phyloP scores from a whole-genome alignment of 2,888 invertebrate species.

The Heteromurus nitidus region DNA sequence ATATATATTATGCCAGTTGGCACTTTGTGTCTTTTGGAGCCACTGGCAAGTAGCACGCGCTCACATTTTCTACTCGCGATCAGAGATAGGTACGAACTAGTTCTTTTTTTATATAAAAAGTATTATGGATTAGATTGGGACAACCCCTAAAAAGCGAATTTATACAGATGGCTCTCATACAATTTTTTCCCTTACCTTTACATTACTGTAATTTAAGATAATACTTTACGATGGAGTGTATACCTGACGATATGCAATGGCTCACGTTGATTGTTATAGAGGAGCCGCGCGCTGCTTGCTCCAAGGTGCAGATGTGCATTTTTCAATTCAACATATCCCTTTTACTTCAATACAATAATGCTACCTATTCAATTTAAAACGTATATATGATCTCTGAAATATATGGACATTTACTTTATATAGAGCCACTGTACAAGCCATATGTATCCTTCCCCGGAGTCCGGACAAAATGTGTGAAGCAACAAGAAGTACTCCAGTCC shows the following conservation, averaged over 20 bases:
- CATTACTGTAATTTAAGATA: too few relatives aligned
- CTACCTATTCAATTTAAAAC: too few relatives aligned
- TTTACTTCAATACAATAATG: conserved; percentile 16
- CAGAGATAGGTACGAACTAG: not conserved
- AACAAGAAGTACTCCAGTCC: not conserved
- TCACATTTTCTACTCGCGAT: not conserved
- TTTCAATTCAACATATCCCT: conserved; percentile 50
- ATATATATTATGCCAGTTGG: too few relatives aligned
- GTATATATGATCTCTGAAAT: too few relatives aligned
- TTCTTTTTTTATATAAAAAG: not conserved
- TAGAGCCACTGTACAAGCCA: too few relatives aligned
- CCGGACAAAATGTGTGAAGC: not conserved
- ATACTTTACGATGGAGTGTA: too few relatives aligned
- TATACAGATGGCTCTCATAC: not conserved
- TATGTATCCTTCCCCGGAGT: conserved; percentile 33
- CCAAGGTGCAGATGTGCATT: conserved; percentile 50
- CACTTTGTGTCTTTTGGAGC: not conserved
- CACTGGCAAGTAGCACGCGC: not conserved
- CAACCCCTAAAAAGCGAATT: not conserved
- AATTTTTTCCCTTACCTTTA: too few relatives aligned
- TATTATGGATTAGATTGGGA: not conserved
- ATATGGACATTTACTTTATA: too few relatives aligned
- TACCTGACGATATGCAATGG: not conserved
- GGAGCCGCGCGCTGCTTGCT: not conserved
- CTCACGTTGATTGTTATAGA: not conserved